Base-by-base conservation (phyloP, 2,888 invertebrate species). In the Habroteleia sp. region DNA sequence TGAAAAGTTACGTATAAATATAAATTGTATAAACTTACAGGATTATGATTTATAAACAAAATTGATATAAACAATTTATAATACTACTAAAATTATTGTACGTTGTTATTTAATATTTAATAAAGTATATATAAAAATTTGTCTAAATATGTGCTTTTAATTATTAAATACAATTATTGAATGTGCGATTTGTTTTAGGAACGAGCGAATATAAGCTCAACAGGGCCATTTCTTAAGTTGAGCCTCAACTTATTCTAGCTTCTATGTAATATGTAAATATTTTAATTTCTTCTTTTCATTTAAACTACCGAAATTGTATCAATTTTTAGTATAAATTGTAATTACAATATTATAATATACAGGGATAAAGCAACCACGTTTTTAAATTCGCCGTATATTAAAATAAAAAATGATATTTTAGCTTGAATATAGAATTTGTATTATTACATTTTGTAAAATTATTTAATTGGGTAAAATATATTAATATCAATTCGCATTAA, bases 291-390 rank as follows among this genome's bases (percentile, higher is more conserved):
- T 50, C 16, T 33, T 46, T 39, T 48, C 23, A 50, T 60, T 81
- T 80, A 81, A 83, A 82, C 85, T 86, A 85, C 79, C 80, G 82
- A 82, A 83, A 84, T 84, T 83, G 80, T 84, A 83, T 83, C 84
- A 77, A 83, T 82, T 81, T 81, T 84, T 84, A 84, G 83, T 86
- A 85, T 84, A 84, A 85, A 86, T 84, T 83, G 82, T 86, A 86
- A 84, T 86, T 85, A 85, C 85, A 86, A 80, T 85, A 83, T 84
- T 60, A 85, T 80, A 86, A 85, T 86, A 83, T 85, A 86, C 85
- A 86, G 78, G 82, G 81, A 74, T 42, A 73, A 73, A 60, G 66
- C 65, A 74, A 48, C 65, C 74, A 63, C 74, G 63, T 50, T 62
- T n/a, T n/a, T 54, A 39, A 29, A 35, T 33, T 69, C 62, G 25